Conservation (phyloP, 2,888 invertebrate species). For the Busseola fusca region DNA sequence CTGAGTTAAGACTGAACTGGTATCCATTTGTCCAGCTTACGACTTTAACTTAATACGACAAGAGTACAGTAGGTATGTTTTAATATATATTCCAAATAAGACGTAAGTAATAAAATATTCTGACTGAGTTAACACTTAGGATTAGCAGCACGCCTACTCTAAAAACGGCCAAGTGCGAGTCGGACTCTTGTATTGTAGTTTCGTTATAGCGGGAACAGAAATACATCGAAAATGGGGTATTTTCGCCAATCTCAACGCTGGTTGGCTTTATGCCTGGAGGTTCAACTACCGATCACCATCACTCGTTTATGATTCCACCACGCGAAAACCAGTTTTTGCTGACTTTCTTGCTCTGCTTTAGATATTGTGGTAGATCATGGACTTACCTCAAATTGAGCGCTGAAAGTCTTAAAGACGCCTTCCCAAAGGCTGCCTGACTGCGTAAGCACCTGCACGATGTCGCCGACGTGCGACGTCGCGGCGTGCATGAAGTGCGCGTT, state of each 20-base stretch:
- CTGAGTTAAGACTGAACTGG: not conserved
- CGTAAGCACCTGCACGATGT: slow-evolving; percentile 94
- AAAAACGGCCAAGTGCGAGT: too few species aligned
- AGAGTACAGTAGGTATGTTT: not conserved
- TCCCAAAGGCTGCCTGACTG: slow-evolving; percentile 96
- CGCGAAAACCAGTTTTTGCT: not conserved
- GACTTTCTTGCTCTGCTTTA: not conserved
- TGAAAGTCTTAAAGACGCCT: slow-evolving; percentile 97
- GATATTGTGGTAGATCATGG: not conserved
- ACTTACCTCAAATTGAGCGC: slow-evolving; percentile 94
- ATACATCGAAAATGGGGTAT: not conserved
- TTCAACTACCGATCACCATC: not conserved
- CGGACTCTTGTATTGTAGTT: too few species aligned
- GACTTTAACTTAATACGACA: not conserved
- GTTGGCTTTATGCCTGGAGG: too few species aligned
- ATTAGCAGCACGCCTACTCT: not conserved
- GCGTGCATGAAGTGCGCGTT: slow-evolving; percentile 97
- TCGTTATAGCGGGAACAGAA: too few species aligned
- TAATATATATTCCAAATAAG: not conserved
- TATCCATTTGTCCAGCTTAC: slow-evolving; percentile 2
- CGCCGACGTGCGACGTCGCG: slow-evolving; percentile 95
- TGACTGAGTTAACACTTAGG: not conserved
- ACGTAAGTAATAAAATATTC: not conserved
- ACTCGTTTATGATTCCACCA: not conserved
- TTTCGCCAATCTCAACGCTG: not conserved